A percentile compares a stretch with the other conserved stretches of the same genome.
Conservation (phyloP, 2,888 invertebrate species). For the Heteromyza rotundicornis region DNA sequence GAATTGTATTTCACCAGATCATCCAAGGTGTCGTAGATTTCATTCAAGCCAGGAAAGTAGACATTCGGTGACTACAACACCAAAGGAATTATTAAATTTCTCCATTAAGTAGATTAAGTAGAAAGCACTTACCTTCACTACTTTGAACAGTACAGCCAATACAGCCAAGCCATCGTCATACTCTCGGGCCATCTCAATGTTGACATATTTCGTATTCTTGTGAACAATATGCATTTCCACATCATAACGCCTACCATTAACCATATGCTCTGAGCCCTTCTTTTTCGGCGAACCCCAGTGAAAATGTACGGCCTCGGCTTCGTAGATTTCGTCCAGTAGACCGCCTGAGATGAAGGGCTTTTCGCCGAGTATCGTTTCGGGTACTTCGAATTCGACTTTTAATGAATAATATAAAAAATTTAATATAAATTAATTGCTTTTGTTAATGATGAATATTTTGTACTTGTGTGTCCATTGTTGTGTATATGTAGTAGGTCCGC, state of each 20-base stretch:
- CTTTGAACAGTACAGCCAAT: slow-evolving; percentile 69
- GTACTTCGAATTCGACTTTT: slow-evolving; percentile 47
- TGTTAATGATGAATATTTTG: neutral
- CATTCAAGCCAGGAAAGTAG: slow-evolving; percentile 42
- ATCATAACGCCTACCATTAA: slow-evolving; percentile 64
- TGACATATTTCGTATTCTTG: slow-evolving; percentile 67
- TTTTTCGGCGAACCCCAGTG: slow-evolving; percentile 76
- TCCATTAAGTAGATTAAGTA: neutral
- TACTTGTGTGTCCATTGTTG: slow-evolving; percentile 73
- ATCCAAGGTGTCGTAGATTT: slow-evolving; percentile 42
- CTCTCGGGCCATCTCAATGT: slow-evolving; percentile 63
- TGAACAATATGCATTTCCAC: slow-evolving; percentile 74
- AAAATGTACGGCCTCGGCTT: slow-evolving; percentile 63
- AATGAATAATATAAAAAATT: neutral
- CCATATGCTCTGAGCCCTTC: slow-evolving; percentile 67
- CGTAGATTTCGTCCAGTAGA: slow-evolving; percentile 40
- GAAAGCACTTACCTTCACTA: slow-evolving; percentile 39
- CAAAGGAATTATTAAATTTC: neutral
- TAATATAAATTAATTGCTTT: too few relatives aligned
- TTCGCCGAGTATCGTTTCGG: slow-evolving; percentile 40
- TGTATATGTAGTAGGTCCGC: slow-evolving; percentile 67
- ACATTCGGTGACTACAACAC: slow-evolving; percentile 25
- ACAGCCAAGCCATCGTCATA: slow-evolving; percentile 69
- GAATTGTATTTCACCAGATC: slow-evolving; percentile 42
- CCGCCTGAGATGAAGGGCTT: slow-evolving; percentile 48